Evolutionary conservation across 1,140 invertebrate genomes (phyloP).

Genomic region (Heliconius eleuchia): DNA sequence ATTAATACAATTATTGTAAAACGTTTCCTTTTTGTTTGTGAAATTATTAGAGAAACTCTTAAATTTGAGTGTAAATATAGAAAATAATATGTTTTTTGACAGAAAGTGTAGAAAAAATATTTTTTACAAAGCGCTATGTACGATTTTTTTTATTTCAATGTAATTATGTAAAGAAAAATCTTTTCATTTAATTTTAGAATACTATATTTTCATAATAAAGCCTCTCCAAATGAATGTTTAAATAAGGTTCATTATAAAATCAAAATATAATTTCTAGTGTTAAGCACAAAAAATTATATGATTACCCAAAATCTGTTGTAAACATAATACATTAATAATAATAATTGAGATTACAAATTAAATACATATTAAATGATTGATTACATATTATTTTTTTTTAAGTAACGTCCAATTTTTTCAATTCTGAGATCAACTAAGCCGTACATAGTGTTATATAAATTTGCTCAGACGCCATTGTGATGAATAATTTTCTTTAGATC

Average conservation of each 20-base stretch:
- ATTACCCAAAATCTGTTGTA: no score
- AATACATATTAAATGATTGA: background rate
- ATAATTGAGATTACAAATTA: background rate
- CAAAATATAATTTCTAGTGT: no score
- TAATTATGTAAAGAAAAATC: no score
- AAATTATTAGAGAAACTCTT: background rate
- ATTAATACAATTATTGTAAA: background rate
- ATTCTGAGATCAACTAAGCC: background rate
- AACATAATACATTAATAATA: no score
- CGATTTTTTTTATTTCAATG: background rate
- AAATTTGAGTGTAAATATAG: background rate
- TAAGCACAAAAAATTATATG: no score
- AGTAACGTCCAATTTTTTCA: conserved; percentile 11
- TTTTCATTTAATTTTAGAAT: no score
- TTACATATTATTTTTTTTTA: background rate
- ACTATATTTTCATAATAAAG: no score
- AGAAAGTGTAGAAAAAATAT: background rate
- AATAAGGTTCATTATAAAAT: no score
- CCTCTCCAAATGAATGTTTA: no score
- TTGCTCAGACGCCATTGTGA: conserved; percentile 48
- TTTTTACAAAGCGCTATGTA: background rate
- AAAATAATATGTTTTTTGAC: background rate
- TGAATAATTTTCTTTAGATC: conserved; percentile 51
- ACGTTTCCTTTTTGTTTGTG: conserved; percentile 13
- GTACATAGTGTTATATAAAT: background rate